Conservation (phyloP, 2,113 vertebrate genomes). For the Gobius niger region DNA sequence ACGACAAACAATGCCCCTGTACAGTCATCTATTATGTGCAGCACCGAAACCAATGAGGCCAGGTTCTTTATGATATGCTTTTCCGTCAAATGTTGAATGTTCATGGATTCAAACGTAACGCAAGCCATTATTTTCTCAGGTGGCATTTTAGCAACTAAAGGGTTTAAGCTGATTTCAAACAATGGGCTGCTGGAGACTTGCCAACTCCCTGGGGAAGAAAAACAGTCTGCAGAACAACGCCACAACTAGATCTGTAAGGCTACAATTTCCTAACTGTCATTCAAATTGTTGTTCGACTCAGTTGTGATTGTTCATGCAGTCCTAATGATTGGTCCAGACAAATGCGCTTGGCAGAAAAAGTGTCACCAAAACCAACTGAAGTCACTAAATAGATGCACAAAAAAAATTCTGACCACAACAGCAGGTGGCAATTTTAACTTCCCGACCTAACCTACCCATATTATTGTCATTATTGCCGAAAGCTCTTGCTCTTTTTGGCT, state of each 20-base stretch:
- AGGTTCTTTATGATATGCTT: background rate
- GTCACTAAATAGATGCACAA: background rate
- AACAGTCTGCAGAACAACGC: no score
- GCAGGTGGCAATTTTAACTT: background rate
- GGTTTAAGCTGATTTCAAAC: background rate
- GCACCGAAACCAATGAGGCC: background rate
- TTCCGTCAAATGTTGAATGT: background rate
- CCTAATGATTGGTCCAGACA: no score
- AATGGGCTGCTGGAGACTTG: no score
- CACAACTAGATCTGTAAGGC: no score
- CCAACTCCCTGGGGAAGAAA: no score
- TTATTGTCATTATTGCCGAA: conserved; percentile 11
- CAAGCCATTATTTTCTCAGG: background rate
- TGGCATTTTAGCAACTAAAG: background rate
- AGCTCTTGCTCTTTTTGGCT: conserved; percentile 37
- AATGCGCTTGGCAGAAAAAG: no score
- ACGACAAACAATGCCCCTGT: background rate
- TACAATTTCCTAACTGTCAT: no score
- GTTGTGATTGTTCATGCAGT: no score
- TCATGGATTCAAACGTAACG: no score
- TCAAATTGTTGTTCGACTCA: no score
- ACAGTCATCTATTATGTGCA: background rate
- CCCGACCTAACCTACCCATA: background rate
- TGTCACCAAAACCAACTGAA: no score
- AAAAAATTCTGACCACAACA: conserved; percentile 32